Percentiles rank a stretch among this genome's conserved stretches.
These are phyloP conservation scores for Actinernus sp. DNA, from an alignment of 92 coral and sea anemone genomes.

Conservation along the genomic window DNA sequence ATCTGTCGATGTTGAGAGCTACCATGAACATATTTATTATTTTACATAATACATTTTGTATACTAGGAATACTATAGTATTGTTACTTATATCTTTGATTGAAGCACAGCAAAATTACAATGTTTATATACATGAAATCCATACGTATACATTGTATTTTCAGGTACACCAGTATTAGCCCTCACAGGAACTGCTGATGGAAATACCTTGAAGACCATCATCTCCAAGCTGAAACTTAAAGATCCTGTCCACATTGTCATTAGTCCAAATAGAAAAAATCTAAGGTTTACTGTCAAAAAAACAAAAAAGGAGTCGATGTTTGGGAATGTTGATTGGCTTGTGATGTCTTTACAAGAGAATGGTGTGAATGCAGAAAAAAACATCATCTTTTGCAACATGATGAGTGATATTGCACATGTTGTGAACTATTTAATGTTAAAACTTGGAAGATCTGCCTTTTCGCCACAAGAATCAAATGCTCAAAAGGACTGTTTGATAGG, in stretches of 20 bases:
- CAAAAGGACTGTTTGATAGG: conserved; percentile 24
- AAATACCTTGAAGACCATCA: not conserved
- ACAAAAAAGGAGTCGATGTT: not conserved
- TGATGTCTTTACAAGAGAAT: not conserved
- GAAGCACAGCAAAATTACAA: too few relatives aligned
- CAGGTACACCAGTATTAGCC: conserved; percentile 1
- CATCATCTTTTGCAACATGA: conserved; percentile 34
- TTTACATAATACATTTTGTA: too few relatives aligned
- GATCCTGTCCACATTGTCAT: not conserved
- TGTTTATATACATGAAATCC: too few relatives aligned
- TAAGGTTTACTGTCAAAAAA: conserved; percentile 10
- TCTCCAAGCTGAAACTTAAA: not conserved
- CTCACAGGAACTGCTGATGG: conserved; percentile 9
- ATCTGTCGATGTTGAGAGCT: not conserved
- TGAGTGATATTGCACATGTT: conserved; percentile 43
- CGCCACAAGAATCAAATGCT: not conserved
- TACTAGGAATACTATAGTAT: too few relatives aligned
- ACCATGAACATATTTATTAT: too few relatives aligned
- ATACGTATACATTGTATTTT: too few relatives aligned
- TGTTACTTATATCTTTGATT: too few relatives aligned
- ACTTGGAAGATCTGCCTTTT: conserved; percentile 32
- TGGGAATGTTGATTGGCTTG: not conserved
- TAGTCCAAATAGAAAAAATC: conserved; percentile 25
- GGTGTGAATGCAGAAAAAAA: conserved; percentile 2
- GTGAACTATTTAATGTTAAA: conserved; percentile 32